A percentile compares a stretch with the other conserved stretches of the same genome.
Evolutionary conservation across 2,113 vertebrate species (phyloP).

Genomic region (Pitta sordida): DNA sequence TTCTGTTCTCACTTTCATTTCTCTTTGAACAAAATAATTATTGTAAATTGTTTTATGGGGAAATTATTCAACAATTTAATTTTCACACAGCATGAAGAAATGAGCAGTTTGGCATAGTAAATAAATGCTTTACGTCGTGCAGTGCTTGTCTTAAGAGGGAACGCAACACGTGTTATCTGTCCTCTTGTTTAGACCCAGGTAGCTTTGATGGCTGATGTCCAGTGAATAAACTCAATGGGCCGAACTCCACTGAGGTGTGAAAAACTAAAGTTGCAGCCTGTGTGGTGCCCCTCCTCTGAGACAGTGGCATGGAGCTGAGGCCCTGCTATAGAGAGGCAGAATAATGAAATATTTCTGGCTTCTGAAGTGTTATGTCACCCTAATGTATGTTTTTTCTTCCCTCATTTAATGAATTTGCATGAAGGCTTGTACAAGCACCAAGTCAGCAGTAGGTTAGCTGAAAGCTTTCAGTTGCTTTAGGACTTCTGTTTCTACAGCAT

Average conservation of each 20-base stretch:
- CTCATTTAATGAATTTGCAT: not conserved
- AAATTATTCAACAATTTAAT: not conserved
- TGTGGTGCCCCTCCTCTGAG: not conserved
- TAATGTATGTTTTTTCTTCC: not conserved
- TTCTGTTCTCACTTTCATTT: not conserved
- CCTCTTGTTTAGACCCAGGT: not conserved
- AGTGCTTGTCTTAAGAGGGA: not conserved
- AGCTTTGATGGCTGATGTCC: not conserved
- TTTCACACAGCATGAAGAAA: not conserved
- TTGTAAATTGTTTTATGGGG: not conserved
- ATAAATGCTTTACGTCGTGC: not conserved
- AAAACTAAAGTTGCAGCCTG: not conserved
- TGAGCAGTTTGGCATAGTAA: not conserved
- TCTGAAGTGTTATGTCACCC: not conserved
- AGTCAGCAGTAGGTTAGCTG: not conserved
- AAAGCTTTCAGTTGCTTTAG: slow-evolving; percentile 1
- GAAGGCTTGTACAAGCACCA: not conserved
- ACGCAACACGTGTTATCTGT: not conserved
- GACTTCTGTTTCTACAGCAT: slow-evolving; percentile 6
- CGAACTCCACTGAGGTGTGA: not conserved
- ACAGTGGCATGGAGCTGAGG: not conserved
- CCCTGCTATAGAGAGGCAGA: not conserved
- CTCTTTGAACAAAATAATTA: not conserved
- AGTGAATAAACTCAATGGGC: not conserved
- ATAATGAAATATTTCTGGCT: not conserved